Evolutionary conservation across 1,140 invertebrate genomes (phyloP).

Genomic region (Hyphantria cunea): DNA sequence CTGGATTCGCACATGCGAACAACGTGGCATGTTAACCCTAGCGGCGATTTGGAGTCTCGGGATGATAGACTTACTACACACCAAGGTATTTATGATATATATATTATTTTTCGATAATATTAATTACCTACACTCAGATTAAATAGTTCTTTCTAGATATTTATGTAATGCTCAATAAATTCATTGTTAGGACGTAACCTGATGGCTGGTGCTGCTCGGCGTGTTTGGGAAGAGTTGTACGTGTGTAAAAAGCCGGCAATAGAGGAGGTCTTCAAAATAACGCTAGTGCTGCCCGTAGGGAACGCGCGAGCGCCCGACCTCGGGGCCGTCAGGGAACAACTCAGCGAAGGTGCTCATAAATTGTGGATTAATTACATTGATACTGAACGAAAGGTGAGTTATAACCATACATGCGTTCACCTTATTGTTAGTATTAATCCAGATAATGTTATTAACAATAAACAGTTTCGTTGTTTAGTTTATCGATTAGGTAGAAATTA

Average conservation of each 20-base stretch:
- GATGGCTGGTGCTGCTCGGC: slow-evolving; percentile 93
- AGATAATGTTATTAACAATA: no score
- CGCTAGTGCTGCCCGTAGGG: slow-evolving; percentile 85
- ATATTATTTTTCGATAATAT: no score
- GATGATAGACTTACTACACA: slow-evolving; percentile 90
- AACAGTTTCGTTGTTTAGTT: no score
- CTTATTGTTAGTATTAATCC: no score
- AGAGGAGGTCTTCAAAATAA: slow-evolving; percentile 96
- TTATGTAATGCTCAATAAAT: background rate
- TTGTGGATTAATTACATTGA: slow-evolving; percentile 96
- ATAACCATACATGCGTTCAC: background rate
- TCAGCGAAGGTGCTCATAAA: slow-evolving; percentile 92
- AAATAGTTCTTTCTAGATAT: no score
- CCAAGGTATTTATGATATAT: no score
- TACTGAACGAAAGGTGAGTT: slow-evolving; percentile 88
- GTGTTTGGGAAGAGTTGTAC: slow-evolving; percentile 99
- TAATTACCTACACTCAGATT: no score
- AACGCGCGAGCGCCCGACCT: slow-evolving; percentile 92
- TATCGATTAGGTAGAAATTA: no score
- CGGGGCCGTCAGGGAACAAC: slow-evolving; percentile 88
- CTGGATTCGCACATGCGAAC: slow-evolving; percentile 90
- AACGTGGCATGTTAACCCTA: slow-evolving; percentile 94
- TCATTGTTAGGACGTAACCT: slow-evolving; percentile 86
- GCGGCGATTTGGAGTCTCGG: slow-evolving; percentile 86
- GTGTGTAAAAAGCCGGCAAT: slow-evolving; percentile 97